Evolutionary conservation across 2,888 invertebrate species (phyloP).

Genomic region (Tortricodes alternella): DNA sequence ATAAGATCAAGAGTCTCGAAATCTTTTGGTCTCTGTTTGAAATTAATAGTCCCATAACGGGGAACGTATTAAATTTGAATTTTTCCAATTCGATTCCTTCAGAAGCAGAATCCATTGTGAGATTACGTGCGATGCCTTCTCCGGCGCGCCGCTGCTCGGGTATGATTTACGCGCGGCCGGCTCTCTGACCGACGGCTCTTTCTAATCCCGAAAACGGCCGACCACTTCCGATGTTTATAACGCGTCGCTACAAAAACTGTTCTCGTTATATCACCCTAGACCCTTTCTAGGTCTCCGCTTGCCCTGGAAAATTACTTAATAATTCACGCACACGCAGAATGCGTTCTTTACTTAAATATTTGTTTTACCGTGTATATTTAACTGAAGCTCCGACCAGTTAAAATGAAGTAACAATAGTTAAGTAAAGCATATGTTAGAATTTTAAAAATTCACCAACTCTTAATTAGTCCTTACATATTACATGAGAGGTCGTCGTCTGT

Average conservation of each 20-base stretch:
- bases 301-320: not conserved
- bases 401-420: too few species aligned
- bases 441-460: not conserved
- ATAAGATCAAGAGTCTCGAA: not conserved
- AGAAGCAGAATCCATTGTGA: slow-evolving; percentile 20
- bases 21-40: slow-evolving; percentile 3
- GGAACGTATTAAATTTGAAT: slow-evolving; percentile 30
- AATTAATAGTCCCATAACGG: slow-evolving; percentile 19
- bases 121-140: slow-evolving; percentile 15
- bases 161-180: slow-evolving; percentile 16
- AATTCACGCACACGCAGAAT: too few species aligned
- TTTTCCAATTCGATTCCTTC: slow-evolving; percentile 30
- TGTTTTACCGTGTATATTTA: too few species aligned
- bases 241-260: not conserved
- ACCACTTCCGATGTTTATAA: not conserved
- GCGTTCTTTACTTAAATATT: too few species aligned
- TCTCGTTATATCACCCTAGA: not conserved
- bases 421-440: not conserved
- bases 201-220: not conserved
- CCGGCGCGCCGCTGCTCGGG: too few species aligned
- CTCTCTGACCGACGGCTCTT: slow-evolving; percentile 11
- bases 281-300: not conserved
- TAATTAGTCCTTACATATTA: not conserved
- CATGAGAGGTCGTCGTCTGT: not conserved
- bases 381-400: too few species aligned